Evolutionary conservation across 2,113 vertebrate species (phyloP).

Genomic region (Shinisaurus crocodilurus): DNA sequence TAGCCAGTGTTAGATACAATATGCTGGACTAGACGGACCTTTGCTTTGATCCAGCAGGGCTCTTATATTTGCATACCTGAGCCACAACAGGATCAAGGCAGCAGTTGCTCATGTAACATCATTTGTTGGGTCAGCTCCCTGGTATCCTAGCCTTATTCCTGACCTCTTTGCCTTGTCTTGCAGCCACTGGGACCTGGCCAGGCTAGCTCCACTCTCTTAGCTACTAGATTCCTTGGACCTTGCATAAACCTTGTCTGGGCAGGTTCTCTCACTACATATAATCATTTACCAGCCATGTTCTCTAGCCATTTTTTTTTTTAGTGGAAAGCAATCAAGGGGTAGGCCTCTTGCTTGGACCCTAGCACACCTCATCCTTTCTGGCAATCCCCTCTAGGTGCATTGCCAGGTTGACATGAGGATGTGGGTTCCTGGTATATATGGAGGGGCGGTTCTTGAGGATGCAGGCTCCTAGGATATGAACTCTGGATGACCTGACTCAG

Average conservation of each 20-base stretch:
- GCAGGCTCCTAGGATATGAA: too few species aligned
- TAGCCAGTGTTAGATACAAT: not conserved
- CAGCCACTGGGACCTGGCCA: not conserved
- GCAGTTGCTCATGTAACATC: not conserved
- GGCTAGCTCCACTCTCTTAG: too few species aligned
- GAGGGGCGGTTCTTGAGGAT: too few species aligned
- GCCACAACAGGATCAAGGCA: not conserved
- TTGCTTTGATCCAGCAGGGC: too few species aligned
- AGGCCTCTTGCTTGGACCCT: not conserved
- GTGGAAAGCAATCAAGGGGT: not conserved
- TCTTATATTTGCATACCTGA: not conserved
- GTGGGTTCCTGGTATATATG: not conserved
- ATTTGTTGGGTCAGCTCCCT: not conserved
- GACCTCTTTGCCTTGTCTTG: not conserved
- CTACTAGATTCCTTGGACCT: not conserved
- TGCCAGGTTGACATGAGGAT: not conserved
- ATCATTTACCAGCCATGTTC: too few species aligned
- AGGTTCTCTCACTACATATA: not conserved
- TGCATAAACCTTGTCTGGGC: not conserved
- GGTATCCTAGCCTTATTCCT: not conserved
- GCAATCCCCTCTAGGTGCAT: not conserved
- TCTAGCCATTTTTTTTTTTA: too few species aligned
- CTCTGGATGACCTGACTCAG: not conserved
- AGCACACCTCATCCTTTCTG: too few species aligned
- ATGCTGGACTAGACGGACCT: not conserved